phyloP scores from a whole-genome alignment of 2,113 vertebrate genomes.

The Lucifuga dentata region DNA sequence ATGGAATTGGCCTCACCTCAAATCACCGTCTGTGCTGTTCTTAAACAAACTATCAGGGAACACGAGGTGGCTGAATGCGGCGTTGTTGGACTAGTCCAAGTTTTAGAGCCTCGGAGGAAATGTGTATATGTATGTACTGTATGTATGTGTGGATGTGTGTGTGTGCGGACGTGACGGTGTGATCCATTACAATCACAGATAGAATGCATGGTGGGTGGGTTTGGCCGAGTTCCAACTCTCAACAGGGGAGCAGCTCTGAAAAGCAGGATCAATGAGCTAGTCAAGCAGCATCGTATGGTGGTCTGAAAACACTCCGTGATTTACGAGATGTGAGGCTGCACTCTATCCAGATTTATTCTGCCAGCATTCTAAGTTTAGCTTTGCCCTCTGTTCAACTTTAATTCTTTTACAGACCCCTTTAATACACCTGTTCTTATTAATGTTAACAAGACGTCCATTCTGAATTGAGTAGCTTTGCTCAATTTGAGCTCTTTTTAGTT shows the following conservation, averaged over 20 bases:
- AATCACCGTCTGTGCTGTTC: constrained; percentile 35
- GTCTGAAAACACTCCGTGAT: constrained; percentile 62
- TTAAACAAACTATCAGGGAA: constrained; percentile 47
- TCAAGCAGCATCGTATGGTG: constrained; percentile 55
- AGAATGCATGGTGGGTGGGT: constrained; percentile 32
- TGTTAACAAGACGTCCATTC: constrained; percentile 7
- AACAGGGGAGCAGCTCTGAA: constrained; percentile 52
- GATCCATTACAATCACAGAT: constrained; percentile 46
- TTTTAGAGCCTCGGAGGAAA: constrained; percentile 22
- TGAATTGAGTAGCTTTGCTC: constrained; percentile 26
- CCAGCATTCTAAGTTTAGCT: constrained; percentile 31
- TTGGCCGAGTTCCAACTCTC: constrained; percentile 51
- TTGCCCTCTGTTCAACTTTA: constrained; percentile 51
- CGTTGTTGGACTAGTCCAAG: constrained; percentile 19
- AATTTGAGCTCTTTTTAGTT: constrained; percentile 17
- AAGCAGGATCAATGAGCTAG: constrained; percentile 72
- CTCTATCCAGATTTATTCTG: constrained; percentile 39
- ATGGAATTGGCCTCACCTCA: constrained; percentile 48
- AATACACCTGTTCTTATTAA: constrained; percentile 31
- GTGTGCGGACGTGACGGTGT: constrained; percentile 7
- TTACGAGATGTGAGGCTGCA: constrained; percentile 47
- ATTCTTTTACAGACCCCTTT: constrained; percentile 2
- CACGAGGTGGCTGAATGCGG: constrained; percentile 18
- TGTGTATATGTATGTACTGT: neutral
- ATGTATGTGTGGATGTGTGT: neutral